Evolutionary conservation across 2,113 vertebrate genomes (phyloP).

Genomic region (Physeter macrocephalus): DNA sequence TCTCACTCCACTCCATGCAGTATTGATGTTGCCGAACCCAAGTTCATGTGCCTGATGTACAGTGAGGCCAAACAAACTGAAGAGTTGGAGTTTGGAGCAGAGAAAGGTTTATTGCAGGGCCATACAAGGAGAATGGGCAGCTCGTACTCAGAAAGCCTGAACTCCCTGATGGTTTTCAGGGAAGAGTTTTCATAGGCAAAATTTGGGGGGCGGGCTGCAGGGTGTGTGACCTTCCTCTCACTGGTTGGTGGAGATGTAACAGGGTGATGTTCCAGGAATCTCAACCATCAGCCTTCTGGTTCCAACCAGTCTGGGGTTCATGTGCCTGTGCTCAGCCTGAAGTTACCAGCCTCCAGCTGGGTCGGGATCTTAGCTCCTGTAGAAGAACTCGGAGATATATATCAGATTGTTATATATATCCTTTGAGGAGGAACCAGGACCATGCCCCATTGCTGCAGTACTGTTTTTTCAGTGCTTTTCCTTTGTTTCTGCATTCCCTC

Average conservation of each 20-base stretch:
- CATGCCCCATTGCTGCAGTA: background rate
- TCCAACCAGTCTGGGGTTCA: background rate
- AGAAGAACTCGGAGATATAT: background rate
- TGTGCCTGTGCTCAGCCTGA: background rate
- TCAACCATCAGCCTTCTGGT: background rate
- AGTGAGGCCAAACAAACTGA: background rate
- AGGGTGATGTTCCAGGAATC: background rate
- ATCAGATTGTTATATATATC: background rate
- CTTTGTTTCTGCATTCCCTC: background rate
- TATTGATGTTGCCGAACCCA: background rate
- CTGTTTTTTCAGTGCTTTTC: background rate
- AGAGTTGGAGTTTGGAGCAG: background rate
- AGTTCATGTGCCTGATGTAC: background rate
- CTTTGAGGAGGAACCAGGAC: background rate
- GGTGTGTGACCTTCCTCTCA: background rate
- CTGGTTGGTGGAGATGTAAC: background rate
- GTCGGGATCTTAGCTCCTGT: background rate
- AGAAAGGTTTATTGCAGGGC: too few relatives aligned
- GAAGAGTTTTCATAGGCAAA: background rate
- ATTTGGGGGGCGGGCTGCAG: background rate
- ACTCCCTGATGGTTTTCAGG: background rate
- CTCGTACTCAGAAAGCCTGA: background rate
- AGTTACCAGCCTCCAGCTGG: background rate
- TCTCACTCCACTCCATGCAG: background rate
- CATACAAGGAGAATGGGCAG: background rate